Conservation (phyloP, 2,888 invertebrate genomes). For the Baronia brevicornis region DNA sequence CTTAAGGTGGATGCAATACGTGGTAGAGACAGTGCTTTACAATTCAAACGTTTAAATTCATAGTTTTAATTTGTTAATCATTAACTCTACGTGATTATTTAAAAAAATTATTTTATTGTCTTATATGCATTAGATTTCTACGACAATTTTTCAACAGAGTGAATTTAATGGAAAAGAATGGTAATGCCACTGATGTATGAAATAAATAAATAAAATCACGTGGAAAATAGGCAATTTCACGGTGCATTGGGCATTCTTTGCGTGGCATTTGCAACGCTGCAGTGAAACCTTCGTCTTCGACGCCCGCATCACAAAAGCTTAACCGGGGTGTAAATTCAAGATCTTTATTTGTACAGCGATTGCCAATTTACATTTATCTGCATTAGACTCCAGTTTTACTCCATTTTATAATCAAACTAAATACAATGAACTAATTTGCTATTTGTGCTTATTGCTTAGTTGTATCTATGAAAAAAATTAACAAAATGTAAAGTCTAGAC, state of each 20-base stretch:
- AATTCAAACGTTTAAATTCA: constrained; percentile 45
- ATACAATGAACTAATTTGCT: no score
- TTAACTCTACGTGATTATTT: constrained; percentile 40
- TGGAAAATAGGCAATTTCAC: constrained; percentile 75
- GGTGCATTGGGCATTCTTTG: constrained; percentile 70
- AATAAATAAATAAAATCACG: constrained; percentile 74
- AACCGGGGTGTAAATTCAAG: constrained; percentile 49
- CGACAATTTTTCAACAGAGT: no score
- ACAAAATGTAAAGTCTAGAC: no score
- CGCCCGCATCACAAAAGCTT: constrained; percentile 54
- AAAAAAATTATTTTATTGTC: constrained; percentile 24
- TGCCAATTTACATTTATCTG: no score
- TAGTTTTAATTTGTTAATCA: constrained; percentile 36
- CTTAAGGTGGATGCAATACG: constrained; percentile 39
- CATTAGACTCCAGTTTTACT: no score
- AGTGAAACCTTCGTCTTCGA: constrained; percentile 37
- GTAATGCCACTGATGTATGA: constrained; percentile 64
- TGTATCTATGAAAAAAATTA: no score
- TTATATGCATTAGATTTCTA: constrained; percentile 18
- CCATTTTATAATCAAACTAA: no score
- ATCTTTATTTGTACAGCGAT: constrained; percentile 8
- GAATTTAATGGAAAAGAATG: no score
- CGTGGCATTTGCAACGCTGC: constrained; percentile 40
- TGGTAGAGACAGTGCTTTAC: constrained; percentile 40
- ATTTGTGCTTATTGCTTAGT: no score